A percentile compares a stretch with the other conserved stretches of the same genome.
phyloP scores from a whole-genome alignment of 23 tunicate species.

The Styela plicata region DNA sequence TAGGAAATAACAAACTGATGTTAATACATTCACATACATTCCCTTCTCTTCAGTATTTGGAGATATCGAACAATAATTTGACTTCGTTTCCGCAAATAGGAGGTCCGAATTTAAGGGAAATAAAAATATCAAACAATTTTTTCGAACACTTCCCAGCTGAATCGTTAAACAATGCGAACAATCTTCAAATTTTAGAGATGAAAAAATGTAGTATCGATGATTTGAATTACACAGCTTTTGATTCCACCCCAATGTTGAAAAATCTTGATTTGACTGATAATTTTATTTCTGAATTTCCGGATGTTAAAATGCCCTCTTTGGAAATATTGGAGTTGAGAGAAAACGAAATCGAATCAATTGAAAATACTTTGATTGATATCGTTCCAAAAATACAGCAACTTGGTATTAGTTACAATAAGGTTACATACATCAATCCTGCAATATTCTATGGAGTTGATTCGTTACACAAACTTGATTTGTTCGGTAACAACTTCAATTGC shows the following conservation, averaged over 20 bases:
- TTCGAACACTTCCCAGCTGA: slow-evolving; percentile 4
- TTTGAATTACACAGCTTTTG: slow-evolving; percentile 17
- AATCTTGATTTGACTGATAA: slow-evolving; percentile 22
- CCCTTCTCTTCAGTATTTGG: slow-evolving; percentile 8
- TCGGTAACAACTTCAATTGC: slow-evolving; percentile 43
- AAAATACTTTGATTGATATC: neutral
- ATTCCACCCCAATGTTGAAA: neutral
- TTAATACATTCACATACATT: slow-evolving; percentile 15
- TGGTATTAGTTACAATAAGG: slow-evolving; percentile 32
- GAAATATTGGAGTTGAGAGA: slow-evolving; percentile 16
- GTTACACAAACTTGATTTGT: slow-evolving; percentile 27
- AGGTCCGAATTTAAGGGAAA: slow-evolving; percentile 15
- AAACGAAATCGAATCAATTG: slow-evolving; percentile 7
- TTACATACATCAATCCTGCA: slow-evolving; percentile 14
- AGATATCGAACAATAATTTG: slow-evolving; percentile 24
- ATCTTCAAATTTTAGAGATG: slow-evolving; percentile 19
- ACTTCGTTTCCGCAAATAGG: slow-evolving; percentile 20
- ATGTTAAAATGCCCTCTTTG: neutral
- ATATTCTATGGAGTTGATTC: slow-evolving; percentile 4
- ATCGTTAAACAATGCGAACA: slow-evolving; percentile 2
- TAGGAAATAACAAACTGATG: slow-evolving; percentile 18
- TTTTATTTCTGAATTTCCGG: neutral
- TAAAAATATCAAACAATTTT: slow-evolving; percentile 9
- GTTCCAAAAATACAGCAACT: slow-evolving; percentile 28
- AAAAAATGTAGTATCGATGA: neutral